Percentiles rank a stretch among this genome's conserved stretches.
phyloP scores from a whole-genome alignment of 2,113 vertebrate species.

The Orthonyx spaldingii region DNA sequence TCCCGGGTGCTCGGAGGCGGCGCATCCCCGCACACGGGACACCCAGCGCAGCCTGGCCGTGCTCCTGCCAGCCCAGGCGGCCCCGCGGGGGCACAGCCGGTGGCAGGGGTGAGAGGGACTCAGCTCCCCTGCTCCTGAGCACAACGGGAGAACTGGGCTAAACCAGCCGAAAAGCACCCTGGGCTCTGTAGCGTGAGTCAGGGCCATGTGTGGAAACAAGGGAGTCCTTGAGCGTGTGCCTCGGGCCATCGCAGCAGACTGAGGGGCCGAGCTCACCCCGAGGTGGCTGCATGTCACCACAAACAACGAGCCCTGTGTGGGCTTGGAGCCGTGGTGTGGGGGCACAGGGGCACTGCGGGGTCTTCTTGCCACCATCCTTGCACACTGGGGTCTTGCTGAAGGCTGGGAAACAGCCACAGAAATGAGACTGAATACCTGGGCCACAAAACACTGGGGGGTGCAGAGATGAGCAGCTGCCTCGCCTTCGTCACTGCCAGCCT shows the following conservation, averaged over 20 bases:
- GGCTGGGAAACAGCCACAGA: neutral
- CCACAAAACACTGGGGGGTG: fast-evolving
- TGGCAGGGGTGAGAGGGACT: neutral
- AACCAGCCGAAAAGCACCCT: neutral
- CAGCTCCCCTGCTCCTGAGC: neutral
- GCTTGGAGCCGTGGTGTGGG: neutral
- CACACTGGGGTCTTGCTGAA: neutral
- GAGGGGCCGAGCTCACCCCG: neutral
- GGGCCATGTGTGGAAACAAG: conserved; percentile 36
- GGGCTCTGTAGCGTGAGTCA: neutral
- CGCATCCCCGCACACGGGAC: fast-evolving
- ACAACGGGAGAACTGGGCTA: neutral
- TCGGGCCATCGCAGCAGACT: neutral
- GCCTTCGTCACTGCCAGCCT: fast-evolving
- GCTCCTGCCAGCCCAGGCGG: neutral
- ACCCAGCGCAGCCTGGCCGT: fast-evolving
- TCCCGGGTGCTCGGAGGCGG: neutral
- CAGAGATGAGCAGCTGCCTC: fast-evolving
- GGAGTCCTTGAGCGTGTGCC: conserved; percentile 10
- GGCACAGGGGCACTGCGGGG: neutral
- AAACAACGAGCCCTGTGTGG: conserved; percentile 21
- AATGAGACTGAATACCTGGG: neutral
- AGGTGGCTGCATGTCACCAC: neutral
- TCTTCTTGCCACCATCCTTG: neutral
- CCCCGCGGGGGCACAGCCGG: fast-evolving